Percentiles rank a stretch among this genome's conserved stretches.
Evolutionary conservation across 2,113 vertebrate species (phyloP).

Genomic region (Entomyzon cyanotis): DNA sequence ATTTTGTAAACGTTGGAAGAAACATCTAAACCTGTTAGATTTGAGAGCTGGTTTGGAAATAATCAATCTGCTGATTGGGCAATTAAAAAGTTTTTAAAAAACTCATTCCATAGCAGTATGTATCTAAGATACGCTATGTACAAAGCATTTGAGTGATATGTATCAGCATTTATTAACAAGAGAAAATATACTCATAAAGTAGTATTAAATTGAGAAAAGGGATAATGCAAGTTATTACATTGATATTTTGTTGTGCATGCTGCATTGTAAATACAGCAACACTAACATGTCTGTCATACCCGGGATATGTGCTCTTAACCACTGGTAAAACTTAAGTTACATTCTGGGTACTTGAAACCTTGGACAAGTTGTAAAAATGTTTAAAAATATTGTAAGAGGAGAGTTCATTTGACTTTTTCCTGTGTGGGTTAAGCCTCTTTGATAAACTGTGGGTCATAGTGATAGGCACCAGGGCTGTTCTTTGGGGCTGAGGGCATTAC

Average conservation of each 20-base stretch:
- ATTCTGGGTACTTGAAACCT: neutral
- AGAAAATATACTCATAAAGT: neutral
- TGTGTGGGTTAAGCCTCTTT: neutral
- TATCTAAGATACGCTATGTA: neutral
- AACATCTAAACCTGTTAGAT: neutral
- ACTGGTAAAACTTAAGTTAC: neutral
- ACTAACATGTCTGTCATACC: constrained; percentile 33
- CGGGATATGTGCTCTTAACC: neutral
- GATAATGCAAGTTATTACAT: constrained; percentile 72
- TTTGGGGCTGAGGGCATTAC: neutral
- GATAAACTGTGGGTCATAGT: neutral
- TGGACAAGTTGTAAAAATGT: neutral
- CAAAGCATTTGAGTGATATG: neutral
- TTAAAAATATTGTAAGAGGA: neutral
- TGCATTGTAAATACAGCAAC: neutral
- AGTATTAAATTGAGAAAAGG: constrained; percentile 36
- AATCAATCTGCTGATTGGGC: neutral
- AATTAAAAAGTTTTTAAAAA: neutral
- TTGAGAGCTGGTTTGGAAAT: neutral
- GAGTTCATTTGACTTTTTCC: neutral
- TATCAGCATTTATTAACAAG: neutral
- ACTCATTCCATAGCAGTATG: neutral
- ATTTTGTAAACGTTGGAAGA: neutral
- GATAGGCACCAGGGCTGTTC: neutral
- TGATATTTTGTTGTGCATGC: constrained; percentile 22